phyloP scores from a whole-genome alignment of 2,113 vertebrate genomes.

The Herpetotheres cachinnans region DNA sequence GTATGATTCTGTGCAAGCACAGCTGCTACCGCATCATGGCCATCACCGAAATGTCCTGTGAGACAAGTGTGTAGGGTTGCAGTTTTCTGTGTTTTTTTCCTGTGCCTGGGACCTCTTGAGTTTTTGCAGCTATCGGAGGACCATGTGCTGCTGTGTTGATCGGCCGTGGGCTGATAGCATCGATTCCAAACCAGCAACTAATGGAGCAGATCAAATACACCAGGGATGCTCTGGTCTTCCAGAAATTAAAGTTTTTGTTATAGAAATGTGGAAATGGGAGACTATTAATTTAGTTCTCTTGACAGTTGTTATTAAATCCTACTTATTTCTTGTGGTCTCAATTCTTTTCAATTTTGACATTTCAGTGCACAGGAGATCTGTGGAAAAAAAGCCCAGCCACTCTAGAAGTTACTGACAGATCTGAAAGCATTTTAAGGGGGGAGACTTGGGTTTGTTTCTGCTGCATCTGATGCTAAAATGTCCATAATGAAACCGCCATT shows the following conservation, averaged over 20 bases:
- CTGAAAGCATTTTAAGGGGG: neutral
- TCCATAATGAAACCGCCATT: neutral
- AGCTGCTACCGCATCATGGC: fast-evolving
- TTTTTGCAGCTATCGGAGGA: neutral
- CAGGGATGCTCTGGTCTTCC: neutral
- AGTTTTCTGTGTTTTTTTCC: neutral
- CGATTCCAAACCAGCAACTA: neutral
- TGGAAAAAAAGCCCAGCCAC: neutral
- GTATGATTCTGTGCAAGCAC: too few species aligned
- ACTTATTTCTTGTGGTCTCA: neutral
- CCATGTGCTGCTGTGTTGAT: neutral
- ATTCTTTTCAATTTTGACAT: neutral
- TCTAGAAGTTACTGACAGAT: neutral
- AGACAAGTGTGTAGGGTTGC: neutral
- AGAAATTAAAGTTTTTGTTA: constrained; percentile 15
- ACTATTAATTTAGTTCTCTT: constrained; percentile 15
- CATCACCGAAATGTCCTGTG: fast-evolving
- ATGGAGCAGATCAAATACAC: neutral
- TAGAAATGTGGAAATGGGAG: constrained; percentile 1
- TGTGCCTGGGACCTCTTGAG: neutral
- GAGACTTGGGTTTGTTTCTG: neutral
- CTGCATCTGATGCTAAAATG: neutral
- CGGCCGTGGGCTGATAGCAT: neutral
- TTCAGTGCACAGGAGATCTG: neutral
- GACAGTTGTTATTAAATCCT: constrained; percentile 23